Conservation (phyloP, 2,888 invertebrate genomes). For the Brenthis daphne region DNA sequence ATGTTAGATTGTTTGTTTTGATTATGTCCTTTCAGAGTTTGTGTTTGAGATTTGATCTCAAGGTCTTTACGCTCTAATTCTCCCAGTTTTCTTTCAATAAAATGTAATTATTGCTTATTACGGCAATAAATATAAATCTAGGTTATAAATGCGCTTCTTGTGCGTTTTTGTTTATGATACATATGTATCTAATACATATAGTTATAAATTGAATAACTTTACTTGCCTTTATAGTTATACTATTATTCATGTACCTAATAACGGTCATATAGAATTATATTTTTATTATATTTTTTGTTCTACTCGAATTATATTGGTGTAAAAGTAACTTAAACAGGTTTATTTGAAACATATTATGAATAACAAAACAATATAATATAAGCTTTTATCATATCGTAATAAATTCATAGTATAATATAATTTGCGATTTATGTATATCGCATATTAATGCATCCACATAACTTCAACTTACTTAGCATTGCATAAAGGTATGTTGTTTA, state of each 20-base stretch:
- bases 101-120: conserved; percentile 10
- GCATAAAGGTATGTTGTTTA: conserved; percentile 37
- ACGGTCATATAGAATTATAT: no score
- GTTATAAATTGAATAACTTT: not conserved
- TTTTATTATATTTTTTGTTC: no score
- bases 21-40: conserved; percentile 54
- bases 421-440: conserved; percentile 19
- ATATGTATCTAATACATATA: not conserved
- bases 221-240: no score
- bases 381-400: not conserved
- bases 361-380: no score
- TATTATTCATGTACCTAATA: no score
- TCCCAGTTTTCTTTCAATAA: conserved; percentile 44
- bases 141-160: conserved; percentile 3
- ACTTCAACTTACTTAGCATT: conserved; percentile 35
- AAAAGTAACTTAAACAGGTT: no score
- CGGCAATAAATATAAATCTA: conserved; percentile 2
- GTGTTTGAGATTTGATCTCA: conserved; percentile 56
- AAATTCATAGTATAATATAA: conserved; percentile 10
- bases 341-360: no score
- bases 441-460: conserved; percentile 30
- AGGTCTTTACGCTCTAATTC: conserved; percentile 64
- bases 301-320: no score
- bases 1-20: conserved; percentile 50
- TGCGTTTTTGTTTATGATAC: not conserved